Evolutionary conservation across 2,113 vertebrate genomes (phyloP), one percentile per base, ranked within the genome.

Genomic region (Apaloderma vittatum): DNA sequence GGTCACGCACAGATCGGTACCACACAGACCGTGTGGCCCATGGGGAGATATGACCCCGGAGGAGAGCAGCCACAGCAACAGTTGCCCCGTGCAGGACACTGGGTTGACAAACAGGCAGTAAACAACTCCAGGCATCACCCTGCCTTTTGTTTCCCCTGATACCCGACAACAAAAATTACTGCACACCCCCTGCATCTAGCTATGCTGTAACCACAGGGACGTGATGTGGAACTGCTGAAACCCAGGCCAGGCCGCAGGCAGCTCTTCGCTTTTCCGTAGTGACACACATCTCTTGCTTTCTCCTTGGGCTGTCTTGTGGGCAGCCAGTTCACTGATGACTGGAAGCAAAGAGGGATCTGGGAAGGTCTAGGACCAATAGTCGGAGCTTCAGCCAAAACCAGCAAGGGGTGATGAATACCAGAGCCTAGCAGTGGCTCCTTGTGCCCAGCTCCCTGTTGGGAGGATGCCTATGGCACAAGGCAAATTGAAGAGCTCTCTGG

Each of bases 1-100:
- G 24, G 27, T 19, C 24, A 23, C 2, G 2, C 2, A 2, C 21
- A 3, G 3, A 37, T 5, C 6, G 3, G 27, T 49, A 85, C 62
- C 45, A 72, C 22, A 11, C 36, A 71, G 24, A 9, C 29, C 10
- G 12, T 51, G 15, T 45, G 12, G 0, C 52, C 30, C 11, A 4
- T 9, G n/a, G 5, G 6, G 61, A 93, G 66, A 1, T 3, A 51
- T 34, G 92, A 73, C 29, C 9, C 43, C 1, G 1, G 43, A 66
- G 16, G 9, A 90, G 12, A 21, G 29, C 36, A 83, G 36, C 36
- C 24, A 45, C 24, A 37, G 18, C 0, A 5, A 58, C 14, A 54
- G 58, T 62, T 84, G 27, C 57, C 49, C 58, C 9, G 8, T 40
- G 52, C 26, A 81, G 62, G 26, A 65, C n/a, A 30, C 27, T 12